phyloP scores from a whole-genome alignment of 1,140 invertebrate species.

The Aphaenogaster ashmeadi region DNA sequence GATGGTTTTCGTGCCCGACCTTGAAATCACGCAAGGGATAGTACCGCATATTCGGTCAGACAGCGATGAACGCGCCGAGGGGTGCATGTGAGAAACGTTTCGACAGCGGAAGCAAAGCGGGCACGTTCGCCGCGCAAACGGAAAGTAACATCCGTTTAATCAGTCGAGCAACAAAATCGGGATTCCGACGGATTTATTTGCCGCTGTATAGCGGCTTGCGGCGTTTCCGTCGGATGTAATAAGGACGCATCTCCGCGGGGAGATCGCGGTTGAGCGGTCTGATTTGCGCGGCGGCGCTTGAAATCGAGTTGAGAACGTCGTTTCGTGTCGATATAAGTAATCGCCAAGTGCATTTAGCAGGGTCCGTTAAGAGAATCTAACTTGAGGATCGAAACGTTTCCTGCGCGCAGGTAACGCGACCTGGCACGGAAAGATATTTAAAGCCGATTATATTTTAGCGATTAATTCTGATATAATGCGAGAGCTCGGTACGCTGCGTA shows the following conservation, averaged over 20 bases:
- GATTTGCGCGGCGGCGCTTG: background rate
- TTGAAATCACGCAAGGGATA: slow-evolving; percentile 50
- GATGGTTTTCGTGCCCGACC: background rate
- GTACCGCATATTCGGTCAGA: slow-evolving; percentile 21
- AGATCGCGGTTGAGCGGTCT: slow-evolving; percentile 16
- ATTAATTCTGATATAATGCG: slow-evolving; percentile 12
- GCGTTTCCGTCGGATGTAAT: background rate
- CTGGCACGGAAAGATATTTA: slow-evolving; percentile 2
- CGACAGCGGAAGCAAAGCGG: background rate
- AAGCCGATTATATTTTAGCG: slow-evolving; percentile 12
- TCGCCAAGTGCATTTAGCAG: background rate
- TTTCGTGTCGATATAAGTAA: background rate
- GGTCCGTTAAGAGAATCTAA: background rate
- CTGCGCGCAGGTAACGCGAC: background rate
- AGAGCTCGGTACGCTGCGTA: background rate
- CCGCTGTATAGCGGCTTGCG: background rate
- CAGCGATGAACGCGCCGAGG: background rate
- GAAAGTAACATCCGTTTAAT: slow-evolving; percentile 22
- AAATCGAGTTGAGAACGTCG: background rate
- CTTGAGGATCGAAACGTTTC: background rate
- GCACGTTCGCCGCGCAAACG: background rate
- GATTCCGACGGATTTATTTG: background rate
- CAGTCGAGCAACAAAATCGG: background rate
- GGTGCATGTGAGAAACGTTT: background rate
- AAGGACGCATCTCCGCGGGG: slow-evolving; percentile 6